phyloP scores from a whole-genome alignment of 2,113 vertebrate genomes.

The Bucco capensis region DNA sequence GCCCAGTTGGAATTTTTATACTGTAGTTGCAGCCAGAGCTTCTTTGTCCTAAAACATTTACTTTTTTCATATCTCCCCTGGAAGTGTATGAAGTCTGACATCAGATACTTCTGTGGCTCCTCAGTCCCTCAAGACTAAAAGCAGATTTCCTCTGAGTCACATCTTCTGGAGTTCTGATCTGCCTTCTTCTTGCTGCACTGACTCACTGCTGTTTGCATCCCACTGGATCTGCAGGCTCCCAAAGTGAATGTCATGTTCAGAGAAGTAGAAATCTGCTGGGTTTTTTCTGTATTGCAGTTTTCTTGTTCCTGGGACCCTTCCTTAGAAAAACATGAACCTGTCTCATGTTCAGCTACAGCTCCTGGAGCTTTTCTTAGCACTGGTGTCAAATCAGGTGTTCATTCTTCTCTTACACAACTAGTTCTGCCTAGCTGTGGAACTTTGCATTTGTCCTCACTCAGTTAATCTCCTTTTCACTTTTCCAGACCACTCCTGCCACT shows the following conservation, averaged over 20 bases:
- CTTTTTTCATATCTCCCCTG: not conserved
- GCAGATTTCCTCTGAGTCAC: not conserved
- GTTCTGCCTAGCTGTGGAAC: not conserved
- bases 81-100: not conserved
- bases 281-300: not conserved
- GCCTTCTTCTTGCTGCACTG: not conserved
- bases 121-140: not conserved
- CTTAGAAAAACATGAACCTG: not conserved
- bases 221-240: not conserved
- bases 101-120: not conserved
- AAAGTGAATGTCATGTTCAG: not conserved
- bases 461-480: not conserved
- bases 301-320: not conserved
- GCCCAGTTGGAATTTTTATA: not conserved
- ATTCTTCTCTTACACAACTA: not conserved
- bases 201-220: fast-evolving
- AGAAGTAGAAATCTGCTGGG: not conserved
- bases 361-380: not conserved
- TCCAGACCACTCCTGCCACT: not conserved
- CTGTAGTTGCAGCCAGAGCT: not conserved
- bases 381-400: not conserved
- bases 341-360: not conserved
- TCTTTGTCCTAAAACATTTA: not conserved
- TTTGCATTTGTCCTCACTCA: too few species aligned
- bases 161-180: not conserved